phyloP scores from a whole-genome alignment of 2,113 vertebrate species.

The Platycercus adscitus region DNA sequence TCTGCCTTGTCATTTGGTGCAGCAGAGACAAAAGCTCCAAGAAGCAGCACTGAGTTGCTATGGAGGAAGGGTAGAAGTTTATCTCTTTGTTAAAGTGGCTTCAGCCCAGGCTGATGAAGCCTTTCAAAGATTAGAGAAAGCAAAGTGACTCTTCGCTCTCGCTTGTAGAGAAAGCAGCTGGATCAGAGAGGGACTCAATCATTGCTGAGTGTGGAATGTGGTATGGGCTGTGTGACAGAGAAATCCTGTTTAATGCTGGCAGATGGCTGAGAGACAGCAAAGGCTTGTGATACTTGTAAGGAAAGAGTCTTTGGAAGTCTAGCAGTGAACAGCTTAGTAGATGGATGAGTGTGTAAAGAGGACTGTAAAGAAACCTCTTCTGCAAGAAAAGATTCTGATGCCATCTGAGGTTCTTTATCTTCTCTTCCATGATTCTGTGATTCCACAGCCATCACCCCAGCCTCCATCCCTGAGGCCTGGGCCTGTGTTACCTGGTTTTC shows the following conservation, averaged over 20 bases:
- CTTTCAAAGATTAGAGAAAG: not conserved
- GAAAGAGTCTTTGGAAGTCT: not conserved
- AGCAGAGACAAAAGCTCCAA: not conserved
- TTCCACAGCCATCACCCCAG: not conserved
- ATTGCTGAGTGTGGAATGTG: accelerated
- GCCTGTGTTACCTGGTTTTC: not conserved
- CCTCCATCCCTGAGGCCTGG: not conserved
- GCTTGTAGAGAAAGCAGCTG: not conserved
- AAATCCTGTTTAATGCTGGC: accelerated
- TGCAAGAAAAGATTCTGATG: not conserved
- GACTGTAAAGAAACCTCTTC: not conserved
- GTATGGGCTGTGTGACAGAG: not conserved
- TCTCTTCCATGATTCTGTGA: not conserved
- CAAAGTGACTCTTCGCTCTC: not conserved
- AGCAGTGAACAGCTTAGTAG: not conserved
- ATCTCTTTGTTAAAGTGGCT: constrained; percentile 15
- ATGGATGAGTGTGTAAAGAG: not conserved
- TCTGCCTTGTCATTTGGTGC: not conserved
- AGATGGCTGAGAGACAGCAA: not conserved
- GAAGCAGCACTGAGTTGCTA: not conserved
- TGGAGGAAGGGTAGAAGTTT: not conserved
- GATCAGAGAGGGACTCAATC: not conserved
- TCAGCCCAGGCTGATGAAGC: not conserved
- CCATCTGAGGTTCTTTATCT: not conserved
- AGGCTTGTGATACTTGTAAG: not conserved